These are phyloP conservation scores for Carollia perspicillata DNA, from an alignment of 2,113 vertebrate species.

Conservation along the genomic window DNA sequence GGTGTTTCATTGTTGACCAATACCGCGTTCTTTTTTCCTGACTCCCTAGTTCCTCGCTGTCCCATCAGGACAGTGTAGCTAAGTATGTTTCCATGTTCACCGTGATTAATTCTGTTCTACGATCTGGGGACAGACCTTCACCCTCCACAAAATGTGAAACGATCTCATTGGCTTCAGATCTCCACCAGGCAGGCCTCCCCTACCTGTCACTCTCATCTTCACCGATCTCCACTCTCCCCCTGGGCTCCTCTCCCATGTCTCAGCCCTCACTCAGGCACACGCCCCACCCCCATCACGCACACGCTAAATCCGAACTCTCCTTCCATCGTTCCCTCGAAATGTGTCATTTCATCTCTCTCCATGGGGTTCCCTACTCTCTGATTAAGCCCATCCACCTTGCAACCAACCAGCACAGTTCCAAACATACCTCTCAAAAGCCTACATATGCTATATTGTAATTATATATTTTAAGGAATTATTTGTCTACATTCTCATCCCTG, in stretches of 20 bases:
- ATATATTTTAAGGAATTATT: not conserved
- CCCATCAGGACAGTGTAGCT: not conserved
- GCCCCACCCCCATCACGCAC: not conserved
- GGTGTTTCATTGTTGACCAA: not conserved
- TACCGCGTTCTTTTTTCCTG: not conserved
- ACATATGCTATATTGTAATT: not conserved
- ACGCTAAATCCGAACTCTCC: not conserved
- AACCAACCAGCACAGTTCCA: not conserved
- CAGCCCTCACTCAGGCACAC: not conserved
- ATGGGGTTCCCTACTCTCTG: not conserved
- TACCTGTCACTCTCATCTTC: not conserved
- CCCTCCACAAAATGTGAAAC: not conserved
- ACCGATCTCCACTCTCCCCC: not conserved
- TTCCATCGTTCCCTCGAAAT: not conserved
- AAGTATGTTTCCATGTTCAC: not conserved
- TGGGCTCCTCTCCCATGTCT: not conserved
- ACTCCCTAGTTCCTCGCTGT: not conserved
- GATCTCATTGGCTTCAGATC: not conserved
- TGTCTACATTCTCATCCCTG: not conserved
- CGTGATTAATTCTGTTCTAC: not conserved
- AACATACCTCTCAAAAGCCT: not conserved
- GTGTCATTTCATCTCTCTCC: not conserved
- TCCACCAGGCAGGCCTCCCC: not conserved
- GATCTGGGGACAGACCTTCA: not conserved
- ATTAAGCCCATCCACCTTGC: not conserved